Conservation (phyloP, 1,140 invertebrate species). For the Adoxophyes honmai region DNA sequence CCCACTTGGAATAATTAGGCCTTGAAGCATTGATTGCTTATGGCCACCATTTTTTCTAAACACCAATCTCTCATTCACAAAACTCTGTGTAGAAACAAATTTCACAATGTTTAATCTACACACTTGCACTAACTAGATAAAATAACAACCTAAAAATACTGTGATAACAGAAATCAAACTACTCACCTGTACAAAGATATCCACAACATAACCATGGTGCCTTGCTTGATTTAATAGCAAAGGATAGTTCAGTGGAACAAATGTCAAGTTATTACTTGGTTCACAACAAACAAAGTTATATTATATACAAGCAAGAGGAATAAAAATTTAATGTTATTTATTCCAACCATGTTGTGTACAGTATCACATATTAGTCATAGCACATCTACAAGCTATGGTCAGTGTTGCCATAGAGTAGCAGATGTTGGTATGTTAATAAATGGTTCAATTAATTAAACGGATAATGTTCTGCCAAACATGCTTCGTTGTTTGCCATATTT, state of each 20-base stretch:
- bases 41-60: not conserved
- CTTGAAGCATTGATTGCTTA: too few relatives aligned
- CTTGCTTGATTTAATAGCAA: not conserved
- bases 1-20: too few relatives aligned
- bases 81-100: not conserved
- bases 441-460: not conserved
- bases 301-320: conserved; percentile 12
- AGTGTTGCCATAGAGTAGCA: conserved; percentile 3
- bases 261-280: conserved; percentile 1
- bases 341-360: conserved; percentile 7
- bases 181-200: conserved; percentile 12
- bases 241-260: not conserved
- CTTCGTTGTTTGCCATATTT: conserved; percentile 13
- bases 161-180: not conserved
- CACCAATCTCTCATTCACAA: not conserved
- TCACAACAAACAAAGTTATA: not conserved
- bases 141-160: conserved; percentile 13
- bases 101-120: not conserved
- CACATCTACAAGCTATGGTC: conserved; percentile 7
- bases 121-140: not conserved
- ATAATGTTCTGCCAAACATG: not conserved
- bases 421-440: not conserved
- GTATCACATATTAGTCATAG: conserved; percentile 1
- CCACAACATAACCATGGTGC: conserved; percentile 7
- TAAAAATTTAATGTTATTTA: conserved; percentile 8